Conservation (phyloP, 2,797 vertebrate genomes). For the Megaceryle alcyon region DNA sequence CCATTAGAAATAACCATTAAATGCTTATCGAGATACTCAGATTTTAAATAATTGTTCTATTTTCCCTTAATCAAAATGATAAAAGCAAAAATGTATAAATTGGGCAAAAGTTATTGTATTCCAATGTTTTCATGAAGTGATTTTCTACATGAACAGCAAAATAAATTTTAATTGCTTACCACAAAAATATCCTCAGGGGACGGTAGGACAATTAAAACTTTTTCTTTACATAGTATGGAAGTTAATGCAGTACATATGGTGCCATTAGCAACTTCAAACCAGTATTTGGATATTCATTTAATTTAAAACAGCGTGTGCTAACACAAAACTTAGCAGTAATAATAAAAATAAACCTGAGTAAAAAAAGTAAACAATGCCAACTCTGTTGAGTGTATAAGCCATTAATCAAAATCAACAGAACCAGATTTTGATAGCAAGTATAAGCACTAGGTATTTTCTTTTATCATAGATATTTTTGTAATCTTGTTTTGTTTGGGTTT, state of each 20-base stretch:
- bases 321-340: constrained; percentile 44
- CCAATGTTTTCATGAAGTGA: constrained; percentile 26
- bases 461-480: not conserved
- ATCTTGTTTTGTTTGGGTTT: not conserved
- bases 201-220: constrained; percentile 38
- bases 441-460: not conserved
- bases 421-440: constrained; percentile 13
- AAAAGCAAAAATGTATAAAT: constrained; percentile 45
- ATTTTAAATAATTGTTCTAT: not conserved
- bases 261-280: constrained; percentile 50
- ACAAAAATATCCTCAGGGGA: constrained; percentile 40
- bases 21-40: not conserved
- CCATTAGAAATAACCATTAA: not conserved
- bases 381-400: not conserved
- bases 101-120: constrained; percentile 32
- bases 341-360: constrained; percentile 45
- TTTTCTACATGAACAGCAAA: constrained; percentile 50
- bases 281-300: constrained; percentile 48
- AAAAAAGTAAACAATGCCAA: constrained; percentile 43
- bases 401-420: constrained; percentile 22
- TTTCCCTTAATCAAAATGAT: not conserved
- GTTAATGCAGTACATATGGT: constrained; percentile 50
- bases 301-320: constrained; percentile 35
- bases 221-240: constrained; percentile 53
- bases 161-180: constrained; percentile 43